Evolutionary conservation across 2,888 invertebrate genomes (phyloP), one percentile per base, ranked within the genome.

Genomic region (Stenichneumon culpator): DNA sequence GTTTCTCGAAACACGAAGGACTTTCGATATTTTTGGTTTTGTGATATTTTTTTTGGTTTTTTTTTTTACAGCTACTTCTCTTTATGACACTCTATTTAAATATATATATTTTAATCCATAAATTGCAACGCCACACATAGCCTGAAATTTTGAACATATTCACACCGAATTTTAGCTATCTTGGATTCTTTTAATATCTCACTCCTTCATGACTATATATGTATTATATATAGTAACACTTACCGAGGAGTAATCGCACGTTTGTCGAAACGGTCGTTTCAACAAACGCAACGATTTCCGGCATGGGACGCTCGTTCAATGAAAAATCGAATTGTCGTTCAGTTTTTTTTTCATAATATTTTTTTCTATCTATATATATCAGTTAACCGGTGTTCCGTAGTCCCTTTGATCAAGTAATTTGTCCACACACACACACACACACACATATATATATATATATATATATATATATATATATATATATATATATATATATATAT

Each of bases 131-230:
- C 83, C 87, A 87, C 86, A 88, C 86, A 87, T 67, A 69, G 86
- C 87, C 86, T 89, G 86, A 83, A 85, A 82, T 86, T 84, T 79
- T 36, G 16, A 4, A 88, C 88, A 84, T 89, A 86, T 69, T 86
- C 88, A 88, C 86, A 22, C 57, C 57, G 57, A 57, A 57, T 72
- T 90, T 87, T 85, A 75, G 57, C 60, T 86, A 60, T 69, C 25
- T 72, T 54, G 65, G 65, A 74, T 74, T 80, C 81, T 82, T 68
- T 57, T 14, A 4, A 11, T 11, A 89, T 89, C 36, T 47, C 75
- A 70, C 69, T 63, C 44, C 74, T 4, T 54, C 50, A 68, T 67
- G n/a, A 72, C 57, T 73, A 69, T 78, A 69, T n/a, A 9, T 79
- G 69, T 78, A 78, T 44, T 47, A 74, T 74, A 36, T 47, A 68